phyloP scores from a whole-genome alignment of 2,888 invertebrate genomes.

The Thumatha senex region DNA sequence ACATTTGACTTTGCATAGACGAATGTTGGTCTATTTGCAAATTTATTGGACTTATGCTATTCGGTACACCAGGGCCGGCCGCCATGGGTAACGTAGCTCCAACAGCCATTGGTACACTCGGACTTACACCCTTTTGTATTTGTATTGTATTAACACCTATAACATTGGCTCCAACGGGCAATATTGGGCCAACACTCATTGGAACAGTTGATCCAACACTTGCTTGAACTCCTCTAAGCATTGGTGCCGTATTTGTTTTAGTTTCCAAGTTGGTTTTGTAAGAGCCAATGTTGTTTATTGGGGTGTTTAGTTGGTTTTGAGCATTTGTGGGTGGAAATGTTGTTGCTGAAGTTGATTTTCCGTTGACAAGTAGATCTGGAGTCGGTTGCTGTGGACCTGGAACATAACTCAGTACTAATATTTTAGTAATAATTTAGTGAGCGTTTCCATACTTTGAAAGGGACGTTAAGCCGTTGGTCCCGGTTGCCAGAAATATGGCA shows the following conservation, averaged over 20 bases:
- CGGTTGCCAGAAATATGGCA: no score
- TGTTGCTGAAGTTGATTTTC: constrained; percentile 38
- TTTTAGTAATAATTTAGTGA: no score
- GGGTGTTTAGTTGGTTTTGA: constrained; percentile 42
- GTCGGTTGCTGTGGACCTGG: constrained; percentile 52
- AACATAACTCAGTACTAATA: no score
- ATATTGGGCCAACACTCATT: constrained; percentile 2
- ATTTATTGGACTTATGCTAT: not conserved
- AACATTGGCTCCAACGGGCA: not conserved
- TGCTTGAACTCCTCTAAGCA: not conserved
- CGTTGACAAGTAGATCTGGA: constrained; percentile 70
- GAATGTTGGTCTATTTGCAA: not conserved
- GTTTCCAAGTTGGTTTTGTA: constrained; percentile 19
- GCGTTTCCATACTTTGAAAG: no score
- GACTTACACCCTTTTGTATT: not conserved
- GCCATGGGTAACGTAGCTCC: constrained; percentile 3
- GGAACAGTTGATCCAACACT: not conserved
- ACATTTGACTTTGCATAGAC: not conserved
- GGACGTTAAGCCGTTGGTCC: no score
- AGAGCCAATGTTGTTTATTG: constrained; percentile 11
- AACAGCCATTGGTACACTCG: constrained; percentile 2
- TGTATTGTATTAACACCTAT: not conserved
- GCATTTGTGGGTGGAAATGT: constrained; percentile 19
- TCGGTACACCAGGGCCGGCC: constrained; percentile 1
- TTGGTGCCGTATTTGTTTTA: constrained; percentile 9